Conservation (phyloP, 2,888 invertebrate genomes). For the Camptogramma bilineatum region DNA sequence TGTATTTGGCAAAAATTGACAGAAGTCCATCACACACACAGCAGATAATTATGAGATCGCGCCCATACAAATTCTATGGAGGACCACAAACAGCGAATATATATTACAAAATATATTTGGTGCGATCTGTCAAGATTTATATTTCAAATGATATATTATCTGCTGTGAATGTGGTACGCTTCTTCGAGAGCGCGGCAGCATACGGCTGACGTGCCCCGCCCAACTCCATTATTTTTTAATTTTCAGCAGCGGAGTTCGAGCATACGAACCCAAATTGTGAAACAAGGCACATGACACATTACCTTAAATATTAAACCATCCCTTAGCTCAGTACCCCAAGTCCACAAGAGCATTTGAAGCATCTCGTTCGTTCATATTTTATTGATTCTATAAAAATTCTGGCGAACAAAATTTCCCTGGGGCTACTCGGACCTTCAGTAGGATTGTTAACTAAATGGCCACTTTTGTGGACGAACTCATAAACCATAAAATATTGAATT, state of each 20-base stretch:
- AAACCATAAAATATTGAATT: neutral
- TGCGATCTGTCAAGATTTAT: too few relatives aligned
- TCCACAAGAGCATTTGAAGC: neutral
- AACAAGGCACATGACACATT: neutral
- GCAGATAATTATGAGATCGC: too few relatives aligned
- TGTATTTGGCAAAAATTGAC: too few relatives aligned
- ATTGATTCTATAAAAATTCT: neutral
- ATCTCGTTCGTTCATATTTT: constrained; percentile 3
- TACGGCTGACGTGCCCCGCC: too few relatives aligned
- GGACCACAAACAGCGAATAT: too few relatives aligned
- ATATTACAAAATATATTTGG: too few relatives aligned
- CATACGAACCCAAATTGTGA: neutral
- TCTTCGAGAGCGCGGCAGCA: too few relatives aligned
- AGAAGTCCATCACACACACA: too few relatives aligned
- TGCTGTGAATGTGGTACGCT: too few relatives aligned
- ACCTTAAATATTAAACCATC: neutral
- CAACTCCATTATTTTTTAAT: too few relatives aligned
- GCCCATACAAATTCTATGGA: too few relatives aligned
- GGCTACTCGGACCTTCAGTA: constrained; percentile 2
- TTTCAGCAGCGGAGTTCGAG: neutral
- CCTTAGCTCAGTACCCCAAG: neutral
- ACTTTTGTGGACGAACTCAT: constrained; percentile 3
- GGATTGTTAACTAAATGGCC: constrained; percentile 3
- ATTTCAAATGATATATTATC: too few relatives aligned
- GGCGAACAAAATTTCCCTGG: neutral